These are phyloP conservation scores for Ranitomeya imitator DNA, from an alignment of 2,113 vertebrate genomes.

Conservation along the genomic window DNA sequence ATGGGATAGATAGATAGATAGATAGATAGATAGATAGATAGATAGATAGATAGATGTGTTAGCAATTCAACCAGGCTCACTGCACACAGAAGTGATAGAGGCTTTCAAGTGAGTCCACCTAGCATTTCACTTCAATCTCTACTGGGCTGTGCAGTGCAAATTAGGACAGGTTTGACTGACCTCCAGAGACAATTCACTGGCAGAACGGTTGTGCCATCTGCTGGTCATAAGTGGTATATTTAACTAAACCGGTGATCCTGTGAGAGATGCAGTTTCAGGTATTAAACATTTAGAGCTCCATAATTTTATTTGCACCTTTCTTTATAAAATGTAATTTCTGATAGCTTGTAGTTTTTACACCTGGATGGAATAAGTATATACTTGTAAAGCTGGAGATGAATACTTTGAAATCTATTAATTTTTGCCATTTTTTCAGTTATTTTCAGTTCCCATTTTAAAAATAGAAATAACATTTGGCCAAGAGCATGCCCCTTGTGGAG, in stretches of 20 bases:
- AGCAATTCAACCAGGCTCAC: neutral
- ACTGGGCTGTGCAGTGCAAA: neutral
- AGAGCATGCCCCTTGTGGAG: neutral
- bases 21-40: no score
- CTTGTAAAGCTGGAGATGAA: neutral
- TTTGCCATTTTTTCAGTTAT: neutral
- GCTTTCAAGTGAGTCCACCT: neutral
- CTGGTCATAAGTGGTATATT: neutral
- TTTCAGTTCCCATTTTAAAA: neutral
- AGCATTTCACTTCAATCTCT: neutral
- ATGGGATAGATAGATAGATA: no score
- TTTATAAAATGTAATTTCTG: neutral
- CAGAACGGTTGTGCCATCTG: neutral
- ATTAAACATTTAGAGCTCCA: neutral
- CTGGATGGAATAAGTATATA: neutral
- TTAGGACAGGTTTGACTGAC: slow-evolving; percentile 12
- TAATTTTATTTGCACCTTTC: neutral
- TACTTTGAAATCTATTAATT: neutral
- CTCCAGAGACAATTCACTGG: neutral
- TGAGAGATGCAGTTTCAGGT: neutral
- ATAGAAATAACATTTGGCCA: neutral
- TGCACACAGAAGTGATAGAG: neutral
- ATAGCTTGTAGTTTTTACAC: neutral
- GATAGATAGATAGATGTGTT: no score
- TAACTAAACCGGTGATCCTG: no score